Base-by-base conservation (phyloP, 1,140 invertebrate species). In the Sinonovacula constricta region DNA sequence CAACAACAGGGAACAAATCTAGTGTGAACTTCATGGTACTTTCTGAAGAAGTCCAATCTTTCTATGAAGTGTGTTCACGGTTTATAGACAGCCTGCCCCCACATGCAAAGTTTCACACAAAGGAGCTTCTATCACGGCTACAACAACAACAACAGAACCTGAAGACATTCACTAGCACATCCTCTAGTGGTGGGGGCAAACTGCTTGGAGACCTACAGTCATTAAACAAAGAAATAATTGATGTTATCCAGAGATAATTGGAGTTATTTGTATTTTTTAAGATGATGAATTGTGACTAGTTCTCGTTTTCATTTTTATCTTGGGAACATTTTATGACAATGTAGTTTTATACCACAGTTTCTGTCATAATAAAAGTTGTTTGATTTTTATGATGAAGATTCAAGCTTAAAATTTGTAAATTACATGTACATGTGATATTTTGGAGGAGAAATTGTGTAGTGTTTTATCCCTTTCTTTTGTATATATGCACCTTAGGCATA, bases 81-180 rank as follows among this genome's bases (percentile, higher is more conserved):
- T 91, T 88, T 79, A 88, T 91, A 34, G 88, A 90, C 65, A 84
- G 87, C 31, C 76, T 96, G 79, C 94, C 96, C 24, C 95, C 96
- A 22, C 96, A 96, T 86, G 94, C 95, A 31, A 95, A 97, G 71
- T 97, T 98, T 89, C 96, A 97, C 83, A 95, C 97, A 85, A 94
- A 96, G 12, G 96, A 98, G 88, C 92, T 97, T 67, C 93, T 97
- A 3, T 94, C 94, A 0, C 92, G 95, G 10, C 92, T 98, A 28
- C 96, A 97, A 87, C 92, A 93, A 1, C 95, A 97, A 88, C 95
- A 95, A 26, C 93, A 95, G 79, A 93, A 94, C 83, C 86, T 97
- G 68, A 93, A 95, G 56, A 94, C 94, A 1, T 88, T 87, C 67
- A 86, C 95, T 4, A 95, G 95, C 60, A 87, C 88, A 31, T 87